phyloP scores from a whole-genome alignment of 1,140 invertebrate genomes.

The Tetragnatha versicolor region DNA sequence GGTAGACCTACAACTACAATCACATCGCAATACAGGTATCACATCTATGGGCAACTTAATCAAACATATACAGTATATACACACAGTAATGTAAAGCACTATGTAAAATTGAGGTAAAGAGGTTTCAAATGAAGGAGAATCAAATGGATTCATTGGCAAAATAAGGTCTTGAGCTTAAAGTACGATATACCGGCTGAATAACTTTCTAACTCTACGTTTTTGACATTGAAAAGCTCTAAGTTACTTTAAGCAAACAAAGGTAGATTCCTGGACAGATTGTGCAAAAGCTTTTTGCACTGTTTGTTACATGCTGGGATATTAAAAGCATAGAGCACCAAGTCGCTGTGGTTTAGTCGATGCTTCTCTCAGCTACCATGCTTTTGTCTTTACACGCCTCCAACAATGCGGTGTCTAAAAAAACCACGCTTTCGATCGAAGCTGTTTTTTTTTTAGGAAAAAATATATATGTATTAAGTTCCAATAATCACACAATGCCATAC shows the following conservation, averaged over 20 bases:
- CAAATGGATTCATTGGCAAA: slow-evolving; percentile 20
- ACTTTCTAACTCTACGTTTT: slow-evolving; percentile 17
- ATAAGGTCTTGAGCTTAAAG: slow-evolving; percentile 41
- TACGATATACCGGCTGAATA: slow-evolving; percentile 17
- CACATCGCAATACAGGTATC: slow-evolving; percentile 50
- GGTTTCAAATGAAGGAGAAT: slow-evolving; percentile 18
- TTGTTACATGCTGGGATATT: neutral
- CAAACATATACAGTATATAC: slow-evolving; percentile 51
- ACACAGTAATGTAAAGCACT: slow-evolving; percentile 53
- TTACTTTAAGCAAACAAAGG: slow-evolving; percentile 7
- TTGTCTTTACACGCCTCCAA: neutral
- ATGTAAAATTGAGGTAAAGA: slow-evolving; percentile 46
- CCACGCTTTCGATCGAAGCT: too few species aligned
- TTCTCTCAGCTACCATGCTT: neutral
- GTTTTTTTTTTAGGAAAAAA: too few species aligned
- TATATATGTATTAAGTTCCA: too few species aligned
- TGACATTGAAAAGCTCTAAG: slow-evolving; percentile 42
- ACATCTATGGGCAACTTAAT: slow-evolving; percentile 35
- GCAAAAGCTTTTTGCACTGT: slow-evolving; percentile 4
- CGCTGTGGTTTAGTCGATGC: neutral
- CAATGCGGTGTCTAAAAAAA: too few species aligned
- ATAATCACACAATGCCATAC: too few species aligned
- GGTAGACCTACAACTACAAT: slow-evolving; percentile 43
- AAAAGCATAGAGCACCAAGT: slow-evolving; percentile 23
- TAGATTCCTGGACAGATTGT: neutral